Percentiles rank a stretch among this genome's conserved stretches.
phyloP scores from a whole-genome alignment of 2,888 invertebrate genomes.

The Conus canariensis region DNA sequence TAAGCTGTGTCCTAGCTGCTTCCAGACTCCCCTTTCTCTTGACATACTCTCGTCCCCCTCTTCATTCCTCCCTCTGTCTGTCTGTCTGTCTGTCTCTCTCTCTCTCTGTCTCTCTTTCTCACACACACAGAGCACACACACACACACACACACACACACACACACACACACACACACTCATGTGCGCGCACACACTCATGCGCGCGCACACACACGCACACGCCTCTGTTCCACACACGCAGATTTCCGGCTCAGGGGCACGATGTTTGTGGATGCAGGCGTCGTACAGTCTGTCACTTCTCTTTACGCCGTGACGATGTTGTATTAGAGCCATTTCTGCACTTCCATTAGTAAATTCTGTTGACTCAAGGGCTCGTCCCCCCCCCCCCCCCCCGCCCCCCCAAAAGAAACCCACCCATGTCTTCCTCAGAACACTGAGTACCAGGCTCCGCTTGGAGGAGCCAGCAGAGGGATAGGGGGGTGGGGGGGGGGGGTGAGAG shows the following conservation, averaged over 20 bases:
- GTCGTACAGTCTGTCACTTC: not conserved
- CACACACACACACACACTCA: not conserved
- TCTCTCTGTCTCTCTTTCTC: not conserved
- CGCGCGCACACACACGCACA: not conserved
- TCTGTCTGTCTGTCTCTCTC: not conserved
- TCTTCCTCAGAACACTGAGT: too few relatives aligned
- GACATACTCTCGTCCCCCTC: not conserved
- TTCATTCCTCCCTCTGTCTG: not conserved
- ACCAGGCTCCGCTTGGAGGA: too few relatives aligned
- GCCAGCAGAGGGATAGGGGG: not conserved
- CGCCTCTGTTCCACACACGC: not conserved
- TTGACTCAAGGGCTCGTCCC: slow-evolving; percentile 9
- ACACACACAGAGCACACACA: not conserved
- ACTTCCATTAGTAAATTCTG: slow-evolving; percentile 29
- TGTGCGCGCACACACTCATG: not conserved
- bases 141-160: not conserved
- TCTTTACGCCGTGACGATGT: not conserved
- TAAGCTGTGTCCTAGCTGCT: not conserved
- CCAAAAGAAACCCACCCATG: too few relatives aligned
- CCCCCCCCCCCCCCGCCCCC: not conserved
- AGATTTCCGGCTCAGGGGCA: not conserved
- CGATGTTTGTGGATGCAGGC: not conserved
- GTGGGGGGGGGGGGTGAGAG: not conserved
- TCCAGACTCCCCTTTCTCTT: too few relatives aligned
- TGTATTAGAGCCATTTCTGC: not conserved